Evolutionary conservation across 2,888 invertebrate species (phyloP).

Genomic region (Tenthredo distinguenda): DNA sequence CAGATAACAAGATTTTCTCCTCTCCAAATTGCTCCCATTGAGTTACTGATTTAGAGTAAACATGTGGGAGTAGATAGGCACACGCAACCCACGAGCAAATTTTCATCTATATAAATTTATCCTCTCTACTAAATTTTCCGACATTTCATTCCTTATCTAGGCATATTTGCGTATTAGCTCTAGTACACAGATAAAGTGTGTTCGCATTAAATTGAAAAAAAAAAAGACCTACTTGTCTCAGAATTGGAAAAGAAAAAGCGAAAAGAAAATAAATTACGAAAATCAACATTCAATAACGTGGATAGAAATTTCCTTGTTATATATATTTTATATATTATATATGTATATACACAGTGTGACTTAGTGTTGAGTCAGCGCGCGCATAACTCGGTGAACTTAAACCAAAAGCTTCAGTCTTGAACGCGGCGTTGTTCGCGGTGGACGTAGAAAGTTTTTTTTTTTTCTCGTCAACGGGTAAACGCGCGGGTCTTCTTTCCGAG

Average conservation of each 20-base stretch:
- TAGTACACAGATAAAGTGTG: too few relatives aligned
- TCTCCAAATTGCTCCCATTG: background rate
- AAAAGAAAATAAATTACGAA: background rate
- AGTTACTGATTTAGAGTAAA: background rate
- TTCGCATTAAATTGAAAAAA: background rate
- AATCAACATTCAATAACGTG: background rate
- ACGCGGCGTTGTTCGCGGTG: constrained; percentile 43
- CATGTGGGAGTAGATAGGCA: background rate
- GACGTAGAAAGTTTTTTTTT: background rate
- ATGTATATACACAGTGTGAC: background rate
- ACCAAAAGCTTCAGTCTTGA: constrained; percentile 48
- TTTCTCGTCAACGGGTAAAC: background rate
- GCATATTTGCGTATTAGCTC: too few relatives aligned
- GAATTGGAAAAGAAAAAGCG: background rate
- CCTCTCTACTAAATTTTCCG: too few relatives aligned
- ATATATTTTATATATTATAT: too few relatives aligned
- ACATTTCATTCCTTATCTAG: background rate
- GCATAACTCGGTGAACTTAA: constrained; percentile 50
- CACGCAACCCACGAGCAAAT: background rate
- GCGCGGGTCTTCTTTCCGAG: background rate
- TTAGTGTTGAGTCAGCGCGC: constrained; percentile 48
- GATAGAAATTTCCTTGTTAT: background rate
- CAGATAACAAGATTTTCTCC: constrained; percentile 2
- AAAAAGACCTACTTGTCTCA: background rate
- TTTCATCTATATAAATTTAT: background rate